Evolutionary conservation across 2,113 vertebrate genomes (phyloP).

Genomic region (Lucifuga dentata): DNA sequence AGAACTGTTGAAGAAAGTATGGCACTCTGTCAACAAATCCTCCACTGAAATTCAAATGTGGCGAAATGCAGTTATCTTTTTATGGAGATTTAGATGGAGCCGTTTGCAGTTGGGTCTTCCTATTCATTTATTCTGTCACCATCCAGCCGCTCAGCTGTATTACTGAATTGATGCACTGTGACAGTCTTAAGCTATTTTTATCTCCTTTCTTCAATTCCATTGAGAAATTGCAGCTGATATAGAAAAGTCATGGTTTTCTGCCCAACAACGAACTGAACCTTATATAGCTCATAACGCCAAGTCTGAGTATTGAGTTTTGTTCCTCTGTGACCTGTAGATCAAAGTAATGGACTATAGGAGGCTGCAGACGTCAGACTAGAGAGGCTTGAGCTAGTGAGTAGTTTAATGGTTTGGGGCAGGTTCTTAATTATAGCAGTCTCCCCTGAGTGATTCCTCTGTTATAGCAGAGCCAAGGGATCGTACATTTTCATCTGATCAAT

Average conservation of each 20-base stretch:
- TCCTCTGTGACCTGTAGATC: conserved; percentile 77
- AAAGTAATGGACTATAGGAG: conserved; percentile 78
- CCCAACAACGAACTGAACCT: conserved; percentile 52
- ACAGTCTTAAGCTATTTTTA: conserved; percentile 71
- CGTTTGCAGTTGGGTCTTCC: conserved; percentile 53
- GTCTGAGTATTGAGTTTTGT: conserved; percentile 71
- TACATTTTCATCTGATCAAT: conserved; percentile 68
- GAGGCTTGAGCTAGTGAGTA: conserved; percentile 53
- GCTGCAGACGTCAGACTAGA: conserved; percentile 59
- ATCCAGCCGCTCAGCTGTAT: conserved; percentile 51
- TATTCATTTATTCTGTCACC: conserved; percentile 70
- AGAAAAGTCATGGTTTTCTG: conserved; percentile 65
- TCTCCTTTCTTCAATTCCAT: conserved; percentile 45
- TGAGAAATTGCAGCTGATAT: conserved; percentile 67
- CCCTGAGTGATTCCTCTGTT: conserved; percentile 62
- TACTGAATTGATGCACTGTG: conserved; percentile 64
- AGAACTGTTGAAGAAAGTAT: conserved; percentile 44
- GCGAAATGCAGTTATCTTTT: conserved; percentile 59
- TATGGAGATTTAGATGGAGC: conserved; percentile 64
- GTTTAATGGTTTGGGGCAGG: conserved; percentile 73
- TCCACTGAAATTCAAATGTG: conserved; percentile 61
- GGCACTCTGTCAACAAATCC: conserved; percentile 35
- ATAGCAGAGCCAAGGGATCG: conserved; percentile 47
- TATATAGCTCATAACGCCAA: conserved; percentile 69
- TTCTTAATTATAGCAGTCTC: conserved; percentile 75